These are phyloP conservation scores for Tachina lurida DNA, from an alignment of 2,888 invertebrate genomes.

Conservation along the genomic window DNA sequence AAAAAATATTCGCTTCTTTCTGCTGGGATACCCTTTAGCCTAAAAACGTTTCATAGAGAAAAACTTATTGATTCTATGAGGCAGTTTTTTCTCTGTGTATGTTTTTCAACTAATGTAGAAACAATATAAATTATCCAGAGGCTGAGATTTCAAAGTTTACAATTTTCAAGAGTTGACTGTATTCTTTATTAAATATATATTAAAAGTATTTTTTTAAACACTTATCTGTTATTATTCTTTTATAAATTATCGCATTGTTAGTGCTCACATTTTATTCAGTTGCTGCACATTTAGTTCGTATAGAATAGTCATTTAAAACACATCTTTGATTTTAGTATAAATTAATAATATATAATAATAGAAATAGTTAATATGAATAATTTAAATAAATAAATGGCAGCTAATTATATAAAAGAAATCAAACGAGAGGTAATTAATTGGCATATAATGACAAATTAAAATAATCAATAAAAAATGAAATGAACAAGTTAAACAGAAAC, in stretches of 20 bases:
- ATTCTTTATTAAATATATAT: no score
- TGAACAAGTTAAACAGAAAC: neutral
- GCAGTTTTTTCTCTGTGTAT: no score
- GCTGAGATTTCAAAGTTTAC: no score
- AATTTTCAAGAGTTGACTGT: no score
- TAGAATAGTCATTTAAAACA: neutral
- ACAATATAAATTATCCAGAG: no score
- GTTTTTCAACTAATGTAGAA: no score
- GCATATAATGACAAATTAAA: neutral
- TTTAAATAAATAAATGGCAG: slow-evolving; percentile 41
- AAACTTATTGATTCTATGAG: no score
- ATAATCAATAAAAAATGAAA: neutral
- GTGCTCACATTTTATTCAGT: neutral
- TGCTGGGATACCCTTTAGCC: no score
- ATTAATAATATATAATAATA: neutral
- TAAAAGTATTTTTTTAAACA: no score
- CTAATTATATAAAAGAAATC: slow-evolving; percentile 42
- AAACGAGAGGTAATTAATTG: slow-evolving; percentile 59
- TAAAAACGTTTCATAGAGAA: no score
- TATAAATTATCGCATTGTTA: neutral
- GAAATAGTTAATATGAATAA: neutral
- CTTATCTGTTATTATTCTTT: no score
- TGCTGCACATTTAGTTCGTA: slow-evolving; percentile 22
- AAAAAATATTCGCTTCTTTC: no score
- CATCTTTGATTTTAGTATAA: neutral